Conservation (phyloP, 92 coral and sea anemone genomes). For the Umimayanthus chanpuru region DNA sequence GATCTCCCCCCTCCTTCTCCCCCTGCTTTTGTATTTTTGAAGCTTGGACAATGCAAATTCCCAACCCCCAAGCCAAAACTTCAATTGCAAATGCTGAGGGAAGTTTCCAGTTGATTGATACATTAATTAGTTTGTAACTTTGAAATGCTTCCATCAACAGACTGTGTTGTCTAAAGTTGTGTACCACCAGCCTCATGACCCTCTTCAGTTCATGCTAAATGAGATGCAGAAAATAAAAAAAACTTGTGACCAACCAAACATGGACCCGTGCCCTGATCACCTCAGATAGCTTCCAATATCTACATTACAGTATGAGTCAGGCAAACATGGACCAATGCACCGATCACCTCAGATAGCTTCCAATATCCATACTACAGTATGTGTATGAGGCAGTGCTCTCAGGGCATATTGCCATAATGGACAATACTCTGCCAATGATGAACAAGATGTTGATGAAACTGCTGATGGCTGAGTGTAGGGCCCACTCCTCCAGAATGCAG, state of each 20-base stretch:
- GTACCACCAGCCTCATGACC: constrained; percentile 35
- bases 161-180: constrained; percentile 33
- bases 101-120: background rate
- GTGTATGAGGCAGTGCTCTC: too few species aligned
- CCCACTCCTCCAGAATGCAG: too few species aligned
- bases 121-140: background rate
- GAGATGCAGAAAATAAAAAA: constrained; percentile 28
- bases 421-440: too few species aligned
- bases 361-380: background rate
- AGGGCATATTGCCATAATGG: too few species aligned
- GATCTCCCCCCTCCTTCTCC: too few species aligned
- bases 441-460: too few species aligned
- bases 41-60: too few species aligned
- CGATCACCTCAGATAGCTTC: constrained; percentile 27
- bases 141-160: background rate
- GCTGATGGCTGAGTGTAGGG: too few species aligned
- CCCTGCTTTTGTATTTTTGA: too few species aligned
- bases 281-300: background rate
- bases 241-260: background rate
- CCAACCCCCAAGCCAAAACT: too few species aligned
- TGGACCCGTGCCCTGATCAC: constrained; percentile 25
- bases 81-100: too few species aligned
- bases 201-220: constrained; percentile 31
- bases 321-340: constrained; percentile 4
- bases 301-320: background rate